Evolutionary conservation across 2,888 invertebrate genomes (phyloP).

Genomic region (Dynastes maya): DNA sequence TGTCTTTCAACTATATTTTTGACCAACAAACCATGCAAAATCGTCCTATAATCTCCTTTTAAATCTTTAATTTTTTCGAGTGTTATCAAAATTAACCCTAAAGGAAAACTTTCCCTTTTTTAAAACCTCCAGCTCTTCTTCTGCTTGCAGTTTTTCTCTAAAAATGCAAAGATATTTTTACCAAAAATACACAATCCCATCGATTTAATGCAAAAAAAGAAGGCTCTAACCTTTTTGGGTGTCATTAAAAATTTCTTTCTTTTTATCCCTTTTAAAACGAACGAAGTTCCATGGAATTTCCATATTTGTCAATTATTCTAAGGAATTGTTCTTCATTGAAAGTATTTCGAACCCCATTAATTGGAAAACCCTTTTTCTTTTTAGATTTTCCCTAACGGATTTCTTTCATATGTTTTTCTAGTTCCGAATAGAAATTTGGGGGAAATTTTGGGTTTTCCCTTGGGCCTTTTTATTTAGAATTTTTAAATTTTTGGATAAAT

Average conservation of each 20-base stretch:
- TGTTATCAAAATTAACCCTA: too few species aligned
- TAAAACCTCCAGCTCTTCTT: not conserved
- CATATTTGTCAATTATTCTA: conserved; percentile 61
- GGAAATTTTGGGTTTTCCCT: too few species aligned
- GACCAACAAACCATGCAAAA: conserved; percentile 52
- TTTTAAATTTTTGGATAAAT: conserved; percentile 53
- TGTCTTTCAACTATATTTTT: too few species aligned
- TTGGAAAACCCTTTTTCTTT: conserved; percentile 56
- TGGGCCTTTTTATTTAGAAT: too few species aligned
- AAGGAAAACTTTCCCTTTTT: too few species aligned
- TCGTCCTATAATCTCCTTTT: conserved; percentile 20
- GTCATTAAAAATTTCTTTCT: conserved; percentile 57
- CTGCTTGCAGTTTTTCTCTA: conserved; percentile 13
- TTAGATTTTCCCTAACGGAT: conserved; percentile 60
- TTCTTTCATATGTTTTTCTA: conserved; percentile 53
- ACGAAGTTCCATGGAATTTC: conserved; percentile 63
- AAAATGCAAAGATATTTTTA: conserved; percentile 4
- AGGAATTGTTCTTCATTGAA: conserved; percentile 61
- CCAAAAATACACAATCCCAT: too few species aligned
- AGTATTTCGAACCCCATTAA: conserved; percentile 59
- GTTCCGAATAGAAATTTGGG: conserved; percentile 53
- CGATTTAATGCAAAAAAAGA: not conserved
- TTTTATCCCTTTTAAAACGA: conserved; percentile 60
- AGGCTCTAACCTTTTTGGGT: conserved; percentile 34
- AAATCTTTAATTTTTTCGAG: conserved; percentile 23